Conservation (phyloP, 2,797 vertebrate species). For the Gambelia wislizenii region DNA sequence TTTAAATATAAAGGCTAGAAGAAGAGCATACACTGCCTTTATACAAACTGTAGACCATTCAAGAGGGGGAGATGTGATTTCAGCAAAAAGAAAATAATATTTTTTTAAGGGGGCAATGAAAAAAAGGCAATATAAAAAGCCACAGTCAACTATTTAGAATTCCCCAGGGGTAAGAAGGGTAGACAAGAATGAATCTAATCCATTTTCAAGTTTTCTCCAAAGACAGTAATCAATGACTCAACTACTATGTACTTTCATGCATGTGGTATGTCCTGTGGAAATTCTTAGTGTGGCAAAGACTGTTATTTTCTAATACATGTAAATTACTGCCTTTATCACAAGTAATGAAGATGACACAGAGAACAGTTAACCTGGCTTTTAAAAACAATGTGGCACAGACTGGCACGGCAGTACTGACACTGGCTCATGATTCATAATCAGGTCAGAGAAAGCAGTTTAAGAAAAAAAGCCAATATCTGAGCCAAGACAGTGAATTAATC, state of each 20-base stretch:
- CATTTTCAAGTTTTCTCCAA: background rate
- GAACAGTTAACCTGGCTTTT: constrained; percentile 4
- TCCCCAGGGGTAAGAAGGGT: too few species aligned
- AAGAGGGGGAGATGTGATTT: background rate
- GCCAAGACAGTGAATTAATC: constrained; percentile 52
- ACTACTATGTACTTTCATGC: background rate
- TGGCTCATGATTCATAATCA: constrained; percentile 44
- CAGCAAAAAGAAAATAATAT: too few species aligned
- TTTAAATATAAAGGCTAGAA: background rate
- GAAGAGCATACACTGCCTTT: background rate
- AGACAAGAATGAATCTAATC: too few species aligned
- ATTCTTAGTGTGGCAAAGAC: background rate
- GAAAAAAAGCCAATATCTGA: constrained; percentile 27
- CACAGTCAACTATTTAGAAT: too few species aligned
- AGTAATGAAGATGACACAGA: background rate
- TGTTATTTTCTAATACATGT: background rate
- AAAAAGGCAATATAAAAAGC: background rate
- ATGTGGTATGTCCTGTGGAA: constrained; percentile 11
- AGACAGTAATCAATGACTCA: background rate
- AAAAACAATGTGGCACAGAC: background rate
- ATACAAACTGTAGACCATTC: background rate
- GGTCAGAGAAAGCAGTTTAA: constrained; percentile 46
- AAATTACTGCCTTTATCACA: background rate
- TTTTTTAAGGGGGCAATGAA: too few species aligned
- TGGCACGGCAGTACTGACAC: background rate